These are phyloP conservation scores for Pollenia labialis DNA, from an alignment of 2,888 invertebrate genomes.

Conservation along the genomic window DNA sequence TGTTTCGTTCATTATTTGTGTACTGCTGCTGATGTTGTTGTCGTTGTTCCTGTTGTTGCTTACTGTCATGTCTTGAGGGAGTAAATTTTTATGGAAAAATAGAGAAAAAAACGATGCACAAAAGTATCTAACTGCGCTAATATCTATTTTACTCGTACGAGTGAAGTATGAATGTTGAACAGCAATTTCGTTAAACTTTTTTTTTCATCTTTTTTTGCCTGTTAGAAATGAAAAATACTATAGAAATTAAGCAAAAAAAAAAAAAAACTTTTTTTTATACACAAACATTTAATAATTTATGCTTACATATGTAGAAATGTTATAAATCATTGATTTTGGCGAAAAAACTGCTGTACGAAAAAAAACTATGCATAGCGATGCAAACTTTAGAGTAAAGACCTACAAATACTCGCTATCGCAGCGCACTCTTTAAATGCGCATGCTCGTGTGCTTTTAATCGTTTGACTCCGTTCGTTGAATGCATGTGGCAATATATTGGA, in stretches of 20 bases:
- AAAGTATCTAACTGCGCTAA: conserved; percentile 51
- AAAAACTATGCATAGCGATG: conserved; percentile 7
- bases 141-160: conserved; percentile 60
- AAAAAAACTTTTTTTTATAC: conserved; percentile 12
- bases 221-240: conserved; percentile 50
- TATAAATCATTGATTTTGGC: conserved; percentile 74
- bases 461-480: conserved; percentile 4
- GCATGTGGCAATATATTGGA: conserved; percentile 42
- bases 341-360: conserved; percentile 26
- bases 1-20: conserved; percentile 45
- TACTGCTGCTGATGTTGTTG: conserved; percentile 19
- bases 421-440: conserved; percentile 20
- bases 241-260: conserved; percentile 30
- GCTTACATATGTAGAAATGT: conserved; percentile 68
- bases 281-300: conserved; percentile 73
- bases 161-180: conserved; percentile 32
- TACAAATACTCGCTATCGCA: conserved; percentile 23
- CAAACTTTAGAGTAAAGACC: conserved; percentile 28
- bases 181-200: conserved; percentile 38
- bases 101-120: conserved; percentile 1
- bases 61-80: conserved; percentile 66
- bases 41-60: conserved; percentile 18
- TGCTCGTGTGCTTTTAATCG: conserved; percentile 39
- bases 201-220: conserved; percentile 17
- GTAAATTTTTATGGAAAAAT: conserved; percentile 48